phyloP scores from a whole-genome alignment of 2,888 invertebrate species.

The Drosophila algonquin region DNA sequence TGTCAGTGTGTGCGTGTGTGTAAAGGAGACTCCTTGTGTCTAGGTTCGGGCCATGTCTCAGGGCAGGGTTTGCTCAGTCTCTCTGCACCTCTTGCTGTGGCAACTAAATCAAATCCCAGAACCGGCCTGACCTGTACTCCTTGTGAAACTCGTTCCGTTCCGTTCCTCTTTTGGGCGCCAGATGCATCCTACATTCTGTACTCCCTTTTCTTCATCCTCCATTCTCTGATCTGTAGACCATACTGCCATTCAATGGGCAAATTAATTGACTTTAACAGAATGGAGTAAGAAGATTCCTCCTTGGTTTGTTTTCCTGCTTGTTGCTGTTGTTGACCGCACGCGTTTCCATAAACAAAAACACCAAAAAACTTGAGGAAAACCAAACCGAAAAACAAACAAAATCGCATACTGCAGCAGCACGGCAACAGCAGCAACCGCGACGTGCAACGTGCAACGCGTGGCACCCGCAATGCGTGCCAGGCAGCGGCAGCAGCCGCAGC shows the following conservation, averaged over 20 bases:
- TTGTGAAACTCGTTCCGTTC: slow-evolving; percentile 27
- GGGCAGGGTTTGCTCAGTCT: neutral
- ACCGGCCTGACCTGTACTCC: slow-evolving; percentile 56
- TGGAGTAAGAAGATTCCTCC: slow-evolving; percentile 8
- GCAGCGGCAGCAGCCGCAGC: slow-evolving; percentile 23
- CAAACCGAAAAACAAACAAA: slow-evolving; percentile 60
- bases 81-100: slow-evolving; percentile 18
- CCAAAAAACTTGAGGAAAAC: slow-evolving; percentile 51
- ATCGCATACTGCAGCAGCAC: slow-evolving; percentile 27
- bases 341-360: slow-evolving; percentile 74
- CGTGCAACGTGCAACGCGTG: slow-evolving; percentile 62
- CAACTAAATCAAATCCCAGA: slow-evolving; percentile 67
- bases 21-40: neutral
- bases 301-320: slow-evolving; percentile 30
- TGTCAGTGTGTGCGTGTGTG: slow-evolving; percentile 27
- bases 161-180: slow-evolving; percentile 51
- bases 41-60: too few relatives aligned
- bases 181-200: slow-evolving; percentile 4
- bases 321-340: slow-evolving; percentile 71
- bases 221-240: slow-evolving; percentile 10
- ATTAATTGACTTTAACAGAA: slow-evolving; percentile 53
- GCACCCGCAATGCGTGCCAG: slow-evolving; percentile 41
- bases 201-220: slow-evolving; percentile 2
- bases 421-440: slow-evolving; percentile 1
- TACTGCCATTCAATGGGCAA: slow-evolving; percentile 19